Evolutionary conservation across 1,140 invertebrate species (phyloP), one percentile per base, ranked within the genome.

Genomic region (Schlechtendalia chinensis): DNA sequence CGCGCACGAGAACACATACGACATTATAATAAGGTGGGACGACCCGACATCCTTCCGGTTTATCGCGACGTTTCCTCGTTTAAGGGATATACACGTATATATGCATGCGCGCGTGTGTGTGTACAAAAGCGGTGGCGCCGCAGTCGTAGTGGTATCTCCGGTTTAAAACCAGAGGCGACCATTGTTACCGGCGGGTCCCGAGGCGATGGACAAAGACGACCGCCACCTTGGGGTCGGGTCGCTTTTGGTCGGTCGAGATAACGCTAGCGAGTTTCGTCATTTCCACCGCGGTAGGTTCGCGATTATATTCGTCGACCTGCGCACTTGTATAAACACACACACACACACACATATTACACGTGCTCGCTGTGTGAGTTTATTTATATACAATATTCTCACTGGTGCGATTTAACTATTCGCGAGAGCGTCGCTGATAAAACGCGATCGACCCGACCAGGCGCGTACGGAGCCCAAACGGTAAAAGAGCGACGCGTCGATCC

Each of bases 171-270:
- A n/a, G n/a, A 1, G 22, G 22, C 22, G 6, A 69, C 67, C 16
- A 69, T 69, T 69, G 67, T 69, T 69, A 5, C 67, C 67, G 14
- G 22, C 22, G 14, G 22, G 39, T 50, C 16, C 67, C 22, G 16
- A 50, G 47, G 67, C 45, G 67, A 50, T 22, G 16, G 14, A 69
- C 67, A 69, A 69, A 50, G 67, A 69, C 67, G 24, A 69, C 45
- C 67, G 39, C n/a, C 5, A n/a, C 10, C n/a, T 0, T 4, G 1
- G 5, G 56, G 56, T 24, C n/a, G 22, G 56, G 56, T 58, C 4
- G 22, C 22, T 24, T 24, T 69, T 69, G 39, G 45, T 24, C 45
- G 22, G n/a, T n/a, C 45, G 67, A 69, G 67, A 69, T 69, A 69
- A 47, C 67, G 45, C 8, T 3, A 2, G 67, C 8, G 47, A 1